Conservation (phyloP, 1,140 invertebrate species). For the Pomphorhynchus laevis region DNA sequence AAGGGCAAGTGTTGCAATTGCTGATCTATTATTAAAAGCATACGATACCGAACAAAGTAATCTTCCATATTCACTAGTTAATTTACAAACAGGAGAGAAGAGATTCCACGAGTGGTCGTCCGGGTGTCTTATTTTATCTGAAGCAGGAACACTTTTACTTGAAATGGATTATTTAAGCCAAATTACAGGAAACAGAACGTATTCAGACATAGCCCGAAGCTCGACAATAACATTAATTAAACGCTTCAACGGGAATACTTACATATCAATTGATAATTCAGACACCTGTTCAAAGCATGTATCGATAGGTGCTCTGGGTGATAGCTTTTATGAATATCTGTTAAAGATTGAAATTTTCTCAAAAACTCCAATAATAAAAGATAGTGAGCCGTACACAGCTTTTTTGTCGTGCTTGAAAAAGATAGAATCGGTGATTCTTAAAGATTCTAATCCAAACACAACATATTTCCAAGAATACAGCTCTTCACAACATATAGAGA, state of each 20-base stretch:
- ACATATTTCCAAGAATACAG: slow-evolving; percentile 80
- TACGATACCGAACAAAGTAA: not conserved
- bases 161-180: slow-evolving; percentile 80
- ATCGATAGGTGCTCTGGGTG: slow-evolving; percentile 71
- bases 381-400: no score
- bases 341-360: no score
- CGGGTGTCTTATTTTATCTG: slow-evolving; percentile 70
- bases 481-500: slow-evolving; percentile 56
- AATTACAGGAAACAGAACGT: slow-evolving; percentile 56
- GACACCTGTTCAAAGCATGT: slow-evolving; percentile 38
- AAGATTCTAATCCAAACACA: no score
- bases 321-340: slow-evolving; percentile 93
- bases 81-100: slow-evolving; percentile 29
- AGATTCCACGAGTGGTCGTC: slow-evolving; percentile 90
- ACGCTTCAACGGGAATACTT: slow-evolving; percentile 32
- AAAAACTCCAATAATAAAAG: no score
- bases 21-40: not conserved
- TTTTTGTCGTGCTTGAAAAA: no score
- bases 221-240: slow-evolving; percentile 61
- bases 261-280: slow-evolving; percentile 8
- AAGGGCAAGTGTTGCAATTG: no score
- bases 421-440: no score
- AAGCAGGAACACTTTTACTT: slow-evolving; percentile 74
- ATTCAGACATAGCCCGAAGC: slow-evolving; percentile 56
- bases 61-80: slow-evolving; percentile 3